phyloP scores from a whole-genome alignment of 2,797 vertebrate genomes.

The Staurois parvus region DNA sequence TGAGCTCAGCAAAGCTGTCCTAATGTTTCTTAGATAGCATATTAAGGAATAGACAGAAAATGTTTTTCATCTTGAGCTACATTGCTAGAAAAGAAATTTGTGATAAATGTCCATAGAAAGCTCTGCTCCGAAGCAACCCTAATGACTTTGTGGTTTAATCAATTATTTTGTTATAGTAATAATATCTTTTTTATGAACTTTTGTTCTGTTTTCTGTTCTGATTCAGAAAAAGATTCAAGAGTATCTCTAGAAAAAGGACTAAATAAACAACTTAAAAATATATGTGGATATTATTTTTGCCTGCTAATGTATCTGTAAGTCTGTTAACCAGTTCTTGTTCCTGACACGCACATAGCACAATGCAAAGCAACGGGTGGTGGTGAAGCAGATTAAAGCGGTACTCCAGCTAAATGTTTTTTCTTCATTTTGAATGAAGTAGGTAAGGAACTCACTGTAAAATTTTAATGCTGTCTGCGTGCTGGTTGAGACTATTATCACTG shows the following conservation, averaged over 20 bases:
- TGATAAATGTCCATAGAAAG: conserved; percentile 11
- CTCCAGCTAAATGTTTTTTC: no score
- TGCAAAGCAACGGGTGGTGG: no score
- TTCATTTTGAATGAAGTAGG: no score
- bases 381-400: no score
- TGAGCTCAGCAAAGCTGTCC: conserved; percentile 46
- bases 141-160: conserved; percentile 14
- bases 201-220: background rate
- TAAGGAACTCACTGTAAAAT: no score
- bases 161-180: background rate
- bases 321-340: no score
- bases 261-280: background rate
- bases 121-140: background rate
- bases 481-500: no score
- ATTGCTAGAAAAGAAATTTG: conserved; percentile 12
- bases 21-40: conserved; percentile 37
- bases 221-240: background rate
- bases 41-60: conserved; percentile 44
- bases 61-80: conserved; percentile 27
- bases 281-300: background rate
- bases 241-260: background rate
- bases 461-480: no score
- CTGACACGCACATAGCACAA: no score
- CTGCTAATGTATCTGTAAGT: background rate
- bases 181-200: background rate